Conservation (phyloP, 2,888 invertebrate genomes). For the Drosophila sordidapex region DNA sequence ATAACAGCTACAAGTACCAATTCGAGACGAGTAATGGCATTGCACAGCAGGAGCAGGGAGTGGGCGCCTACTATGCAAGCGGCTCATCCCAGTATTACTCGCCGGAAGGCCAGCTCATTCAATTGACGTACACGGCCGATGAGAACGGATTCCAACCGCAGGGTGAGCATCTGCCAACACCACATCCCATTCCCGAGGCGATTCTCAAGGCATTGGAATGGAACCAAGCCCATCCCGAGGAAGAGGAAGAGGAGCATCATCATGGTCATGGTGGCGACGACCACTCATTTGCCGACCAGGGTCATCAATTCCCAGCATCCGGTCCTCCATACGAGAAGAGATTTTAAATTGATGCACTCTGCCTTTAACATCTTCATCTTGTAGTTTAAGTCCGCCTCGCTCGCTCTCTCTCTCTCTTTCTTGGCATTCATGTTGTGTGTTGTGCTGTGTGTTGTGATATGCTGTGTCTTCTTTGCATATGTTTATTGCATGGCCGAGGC, state of each 20-base stretch:
- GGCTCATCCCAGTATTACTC: conserved; percentile 86
- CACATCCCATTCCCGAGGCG: conserved; percentile 78
- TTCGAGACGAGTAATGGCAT: conserved; percentile 88
- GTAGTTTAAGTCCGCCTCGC: conserved; percentile 51
- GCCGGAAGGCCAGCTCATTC: conserved; percentile 85
- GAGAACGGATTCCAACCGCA: conserved; percentile 87
- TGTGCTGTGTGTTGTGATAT: neutral
- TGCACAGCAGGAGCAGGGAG: conserved; percentile 86
- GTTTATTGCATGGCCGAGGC: conserved; percentile 64
- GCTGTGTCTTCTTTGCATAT: conserved; percentile 35
- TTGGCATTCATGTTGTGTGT: conserved; percentile 37
- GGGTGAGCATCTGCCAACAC: conserved; percentile 83
- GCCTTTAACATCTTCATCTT: conserved; percentile 46
- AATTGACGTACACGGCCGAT: conserved; percentile 86
- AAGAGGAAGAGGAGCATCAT: conserved; percentile 60
- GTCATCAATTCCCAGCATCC: conserved; percentile 44
- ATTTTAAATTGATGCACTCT: conserved; percentile 54
- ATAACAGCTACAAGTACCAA: conserved; percentile 84
- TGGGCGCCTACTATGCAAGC: conserved; percentile 85
- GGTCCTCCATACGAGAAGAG: conserved; percentile 69
- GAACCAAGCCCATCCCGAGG: conserved; percentile 78
- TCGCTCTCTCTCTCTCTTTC: conserved; percentile 17
- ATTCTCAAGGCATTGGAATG: conserved; percentile 77
- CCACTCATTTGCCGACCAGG: conserved; percentile 18
- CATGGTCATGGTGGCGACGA: conserved; percentile 58